Evolutionary conservation across 92 coral and sea anemone genomes (phyloP), one percentile per base, ranked within the genome.

Genomic region (Phenganax subtilis): DNA sequence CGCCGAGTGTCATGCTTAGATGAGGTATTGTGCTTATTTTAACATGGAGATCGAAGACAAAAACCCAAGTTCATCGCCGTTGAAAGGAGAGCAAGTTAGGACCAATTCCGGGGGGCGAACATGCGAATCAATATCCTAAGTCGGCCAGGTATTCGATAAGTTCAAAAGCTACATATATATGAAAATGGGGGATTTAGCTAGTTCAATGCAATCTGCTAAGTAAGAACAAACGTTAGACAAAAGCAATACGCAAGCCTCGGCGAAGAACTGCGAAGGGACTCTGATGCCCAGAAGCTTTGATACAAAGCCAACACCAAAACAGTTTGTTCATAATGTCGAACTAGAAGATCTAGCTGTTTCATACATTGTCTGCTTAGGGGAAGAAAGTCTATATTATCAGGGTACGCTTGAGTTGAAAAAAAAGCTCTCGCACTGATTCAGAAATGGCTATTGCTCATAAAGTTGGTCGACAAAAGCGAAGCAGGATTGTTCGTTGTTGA

Each of bases 401-500:
- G 25, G 25, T 20, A 20, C 25, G 25, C 25, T 20, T 20, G 25
- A 20, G 84, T 85, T 71, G 72, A 68, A 54, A 77, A 84, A 65
- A 54, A 31, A 57, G 87, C 84, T 71, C 57, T 85, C 10, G 67
- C 52, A 11, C 55, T 77, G 29, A 77, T 77, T 30, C 84, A 78
- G 25, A 77, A 77, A 28, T 63, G 87, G 27, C 84, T 77, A 60
- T 77, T 77, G 72, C 27, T 85, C 16, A 68, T 85, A 12, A 83
- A 74, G 55, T 75, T 83, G 69, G 81, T 81, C 6, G 82, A 75
- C 54, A 74, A 74, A 58, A 85, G 87, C 84, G 87, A 84, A 44
- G 87, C 70, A 12, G 83, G 87, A 56, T 84, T 82, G 86, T 59
- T 82, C n/a, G 86, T 68, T 0, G 86, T 75, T 6, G 72, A 84